Evolutionary conservation across 2,113 vertebrate species (phyloP).

Genomic region (Axis porcinus): DNA sequence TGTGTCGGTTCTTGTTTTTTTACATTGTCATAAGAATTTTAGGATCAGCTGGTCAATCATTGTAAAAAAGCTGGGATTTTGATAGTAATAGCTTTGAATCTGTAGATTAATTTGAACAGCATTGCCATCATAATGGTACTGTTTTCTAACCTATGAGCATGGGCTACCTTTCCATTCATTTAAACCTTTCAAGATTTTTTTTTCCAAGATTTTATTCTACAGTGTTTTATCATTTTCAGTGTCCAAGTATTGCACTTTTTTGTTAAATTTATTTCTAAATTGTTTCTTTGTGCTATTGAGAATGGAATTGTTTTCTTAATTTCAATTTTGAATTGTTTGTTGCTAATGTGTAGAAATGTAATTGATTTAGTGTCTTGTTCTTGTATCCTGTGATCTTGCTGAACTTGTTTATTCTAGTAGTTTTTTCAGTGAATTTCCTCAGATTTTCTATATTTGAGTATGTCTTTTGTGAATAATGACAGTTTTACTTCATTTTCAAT

Average conservation of each 20-base stretch:
- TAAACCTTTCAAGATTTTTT: not conserved
- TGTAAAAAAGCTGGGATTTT: not conserved
- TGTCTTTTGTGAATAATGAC: conserved; percentile 40
- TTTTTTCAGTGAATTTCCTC: not conserved
- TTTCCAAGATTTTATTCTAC: not conserved
- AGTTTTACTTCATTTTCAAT: not conserved
- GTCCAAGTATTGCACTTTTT: not conserved
- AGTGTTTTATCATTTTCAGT: not conserved
- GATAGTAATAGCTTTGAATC: not conserved
- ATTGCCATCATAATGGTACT: not conserved
- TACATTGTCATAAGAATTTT: not conserved
- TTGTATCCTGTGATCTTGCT: not conserved
- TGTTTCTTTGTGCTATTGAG: not conserved
- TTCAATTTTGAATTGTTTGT: not conserved
- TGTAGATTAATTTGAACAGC: not conserved
- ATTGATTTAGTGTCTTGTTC: not conserved
- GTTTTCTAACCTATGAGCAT: not conserved
- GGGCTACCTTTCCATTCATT: not conserved
- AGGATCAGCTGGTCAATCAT: not conserved
- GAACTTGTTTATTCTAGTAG: not conserved
- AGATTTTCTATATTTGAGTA: not conserved
- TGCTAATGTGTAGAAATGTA: not conserved
- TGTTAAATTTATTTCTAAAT: not conserved
- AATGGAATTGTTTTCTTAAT: not conserved
- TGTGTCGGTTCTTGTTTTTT: not conserved